Evolutionary conservation across 2,113 vertebrate genomes (phyloP).

Genomic region (Rhombomys opimus): DNA sequence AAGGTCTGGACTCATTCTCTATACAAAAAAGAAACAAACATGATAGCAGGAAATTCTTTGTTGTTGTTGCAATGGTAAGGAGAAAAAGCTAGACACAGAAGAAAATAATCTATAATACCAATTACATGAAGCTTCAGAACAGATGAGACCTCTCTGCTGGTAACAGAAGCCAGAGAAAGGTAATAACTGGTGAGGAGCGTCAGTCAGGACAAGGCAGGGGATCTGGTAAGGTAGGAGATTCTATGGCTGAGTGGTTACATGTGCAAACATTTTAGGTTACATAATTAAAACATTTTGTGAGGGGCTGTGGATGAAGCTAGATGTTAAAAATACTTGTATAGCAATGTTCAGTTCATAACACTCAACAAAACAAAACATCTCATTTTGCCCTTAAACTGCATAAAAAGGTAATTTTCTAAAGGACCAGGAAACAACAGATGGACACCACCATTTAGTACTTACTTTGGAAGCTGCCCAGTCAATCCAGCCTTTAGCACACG

Average conservation of each 20-base stretch:
- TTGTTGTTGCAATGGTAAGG: not conserved
- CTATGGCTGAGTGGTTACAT: not conserved
- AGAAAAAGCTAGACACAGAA: not conserved
- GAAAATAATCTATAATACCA: slow-evolving; percentile 1
- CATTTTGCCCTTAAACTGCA: not conserved
- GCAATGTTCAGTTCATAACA: not conserved
- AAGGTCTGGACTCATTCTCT: not conserved
- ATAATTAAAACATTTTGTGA: not conserved
- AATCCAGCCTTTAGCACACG: slow-evolving; percentile 98
- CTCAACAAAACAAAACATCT: not conserved
- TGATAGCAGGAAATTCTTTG: not conserved
- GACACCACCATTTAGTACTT: slow-evolving; percentile 55
- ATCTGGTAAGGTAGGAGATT: not conserved
- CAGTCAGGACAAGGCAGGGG: not conserved
- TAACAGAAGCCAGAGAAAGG: not conserved
- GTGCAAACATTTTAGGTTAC: not conserved
- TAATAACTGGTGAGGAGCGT: not conserved
- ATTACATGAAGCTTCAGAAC: slow-evolving; percentile 25
- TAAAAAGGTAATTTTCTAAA: not conserved
- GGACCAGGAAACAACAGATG: not conserved
- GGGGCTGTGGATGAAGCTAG: not conserved
- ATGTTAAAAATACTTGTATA: not conserved
- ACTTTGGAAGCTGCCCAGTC: slow-evolving; percentile 99
- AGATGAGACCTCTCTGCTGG: not conserved
- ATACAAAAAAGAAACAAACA: not conserved